Base-by-base conservation (phyloP, 1,140 invertebrate genomes). In the Ips nitidus region DNA sequence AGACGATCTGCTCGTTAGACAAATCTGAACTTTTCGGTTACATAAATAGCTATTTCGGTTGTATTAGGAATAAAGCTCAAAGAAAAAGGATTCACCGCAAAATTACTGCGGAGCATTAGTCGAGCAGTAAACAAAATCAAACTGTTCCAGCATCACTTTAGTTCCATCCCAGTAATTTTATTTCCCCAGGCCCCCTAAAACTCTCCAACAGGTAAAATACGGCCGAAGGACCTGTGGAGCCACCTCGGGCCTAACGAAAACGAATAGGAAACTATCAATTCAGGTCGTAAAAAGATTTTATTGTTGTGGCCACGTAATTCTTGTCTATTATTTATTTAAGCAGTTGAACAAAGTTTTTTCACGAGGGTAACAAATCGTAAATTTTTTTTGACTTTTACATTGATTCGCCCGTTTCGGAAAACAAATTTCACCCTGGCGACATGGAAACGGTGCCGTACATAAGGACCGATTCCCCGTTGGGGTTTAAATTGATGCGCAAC, bases 61-160 rank as follows among this genome's bases (percentile, higher is more conserved):
- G 22, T 22, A 22, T 22, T 22, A 22, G 22, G 22, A 22, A 22
- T 22, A 22, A 22, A 22, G 22, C 22, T 22, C 0, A 22, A 22
- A 22, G 22, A 40, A 52, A 63, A 66, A 43, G 42, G 36, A 53
- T 66, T 42, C 50, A 50, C 22, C 41, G 36, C 3, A 41, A 36
- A 58, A 66, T 57, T 66, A 58, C 52, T 7, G 53, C 53, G n/a
- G 53, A 42, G 50, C 41, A 57, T 66, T 58, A 57, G 57, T 66
- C 53, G 53, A 66, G 58, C 64, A 53, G 64, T 66, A 66, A 66
- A 66, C 64, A 66, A 66, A 66, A 66, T 66, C 53, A 55, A 66
- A 66, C 53, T 58, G 42, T 22, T 22, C 36, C 36, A 8, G 64
- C 64, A 66, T 66, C 64, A 66, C 52, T 66, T 66, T 66, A 66